A percentile compares a stretch with the other conserved stretches of the same genome.
These are phyloP conservation scores for Pristionchus pacificus DNA, from an alignment of 1,140 invertebrate genomes.

Conservation along the genomic window DNA sequence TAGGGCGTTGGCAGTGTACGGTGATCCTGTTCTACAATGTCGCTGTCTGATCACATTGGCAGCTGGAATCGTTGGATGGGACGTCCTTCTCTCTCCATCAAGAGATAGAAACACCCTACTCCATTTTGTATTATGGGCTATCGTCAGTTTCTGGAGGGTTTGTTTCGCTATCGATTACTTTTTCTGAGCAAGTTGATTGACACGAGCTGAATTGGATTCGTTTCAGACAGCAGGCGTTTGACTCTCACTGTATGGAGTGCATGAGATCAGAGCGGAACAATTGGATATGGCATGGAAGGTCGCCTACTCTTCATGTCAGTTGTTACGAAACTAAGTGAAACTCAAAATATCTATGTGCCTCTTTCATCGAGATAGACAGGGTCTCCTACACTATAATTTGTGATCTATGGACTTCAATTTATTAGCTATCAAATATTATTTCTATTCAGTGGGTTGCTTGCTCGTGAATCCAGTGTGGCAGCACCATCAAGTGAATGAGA, in stretches of 20 bases:
- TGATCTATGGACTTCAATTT: too few species aligned
- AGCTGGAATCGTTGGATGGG: slow-evolving; percentile 28
- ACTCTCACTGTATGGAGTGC: background rate
- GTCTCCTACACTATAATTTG: background rate
- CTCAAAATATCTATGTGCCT: too few species aligned
- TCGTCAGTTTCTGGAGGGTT: slow-evolving; percentile 28
- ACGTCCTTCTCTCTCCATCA: slow-evolving; percentile 30
- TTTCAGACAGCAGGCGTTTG: background rate
- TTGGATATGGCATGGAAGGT: background rate
- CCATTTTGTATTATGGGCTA: slow-evolving; percentile 31
- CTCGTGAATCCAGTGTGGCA: slow-evolving; percentile 37
- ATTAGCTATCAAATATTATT: too few species aligned
- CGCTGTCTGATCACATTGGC: slow-evolving; percentile 13
- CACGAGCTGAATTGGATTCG: background rate
- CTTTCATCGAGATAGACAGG: too few species aligned
- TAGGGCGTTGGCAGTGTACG: slow-evolving; percentile 21
- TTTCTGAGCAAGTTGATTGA: slow-evolving; percentile 13
- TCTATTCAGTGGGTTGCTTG: slow-evolving; percentile 30
- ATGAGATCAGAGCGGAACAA: background rate
- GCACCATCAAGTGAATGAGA: slow-evolving; percentile 28
- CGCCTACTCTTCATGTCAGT: background rate
- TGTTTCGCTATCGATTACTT: slow-evolving; percentile 15
- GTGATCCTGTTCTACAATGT: slow-evolving; percentile 15
- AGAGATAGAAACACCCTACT: slow-evolving; percentile 22
- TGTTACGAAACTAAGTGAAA: too few species aligned